Conservation (phyloP, 2,113 vertebrate species). For the Sterrhoptilus dennistouni region DNA sequence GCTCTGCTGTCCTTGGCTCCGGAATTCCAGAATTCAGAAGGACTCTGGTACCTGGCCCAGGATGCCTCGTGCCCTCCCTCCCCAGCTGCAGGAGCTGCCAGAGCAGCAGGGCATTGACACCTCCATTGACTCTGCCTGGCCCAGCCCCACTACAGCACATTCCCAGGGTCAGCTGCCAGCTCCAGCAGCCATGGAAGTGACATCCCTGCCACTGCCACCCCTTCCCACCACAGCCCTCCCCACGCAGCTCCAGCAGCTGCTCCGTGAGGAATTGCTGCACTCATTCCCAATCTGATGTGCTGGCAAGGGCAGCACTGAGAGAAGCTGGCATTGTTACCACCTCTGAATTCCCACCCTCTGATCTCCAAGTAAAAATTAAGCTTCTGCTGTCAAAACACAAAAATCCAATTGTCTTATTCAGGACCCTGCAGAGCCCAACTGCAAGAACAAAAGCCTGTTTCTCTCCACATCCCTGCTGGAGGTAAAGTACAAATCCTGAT, state of each 20-base stretch:
- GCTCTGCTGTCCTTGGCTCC: neutral
- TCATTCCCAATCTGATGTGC: neutral
- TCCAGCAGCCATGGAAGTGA: neutral
- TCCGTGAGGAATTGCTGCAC: neutral
- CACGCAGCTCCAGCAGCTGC: neutral
- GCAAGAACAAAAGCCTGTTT: neutral
- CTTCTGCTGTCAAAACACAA: neutral
- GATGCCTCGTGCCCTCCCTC: neutral
- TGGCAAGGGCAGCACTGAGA: neutral
- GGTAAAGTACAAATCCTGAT: neutral
- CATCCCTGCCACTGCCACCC: neutral
- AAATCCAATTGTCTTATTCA: neutral
- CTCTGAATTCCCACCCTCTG: neutral
- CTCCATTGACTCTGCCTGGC: rapidly evolving
- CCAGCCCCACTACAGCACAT: neutral
- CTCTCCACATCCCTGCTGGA: neutral
- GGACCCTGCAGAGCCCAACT: neutral
- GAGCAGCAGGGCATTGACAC: neutral
- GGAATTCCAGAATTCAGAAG: neutral
- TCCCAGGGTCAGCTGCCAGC: neutral
- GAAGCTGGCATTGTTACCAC: neutral
- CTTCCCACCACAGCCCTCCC: neutral
- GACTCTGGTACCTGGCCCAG: neutral
- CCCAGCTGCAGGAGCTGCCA: neutral
- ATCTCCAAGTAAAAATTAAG: neutral